Conservation (phyloP, 2,888 invertebrate species). For the Epinotia bilunana region DNA sequence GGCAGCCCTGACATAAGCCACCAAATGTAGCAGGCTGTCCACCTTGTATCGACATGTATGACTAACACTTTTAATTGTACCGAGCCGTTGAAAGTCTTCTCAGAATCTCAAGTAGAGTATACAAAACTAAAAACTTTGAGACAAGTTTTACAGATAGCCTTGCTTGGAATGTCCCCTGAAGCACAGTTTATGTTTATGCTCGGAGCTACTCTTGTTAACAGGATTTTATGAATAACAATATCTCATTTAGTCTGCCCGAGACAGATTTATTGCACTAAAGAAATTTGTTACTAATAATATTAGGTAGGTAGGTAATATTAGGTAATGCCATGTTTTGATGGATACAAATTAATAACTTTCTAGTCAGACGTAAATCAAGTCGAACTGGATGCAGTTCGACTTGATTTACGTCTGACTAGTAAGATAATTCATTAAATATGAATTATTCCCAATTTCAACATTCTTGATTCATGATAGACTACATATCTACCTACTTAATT, state of each 20-base stretch:
- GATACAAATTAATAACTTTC: too few species aligned
- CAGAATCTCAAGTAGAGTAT: conserved; percentile 37
- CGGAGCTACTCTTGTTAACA: conserved; percentile 30
- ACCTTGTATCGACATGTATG: conserved; percentile 78
- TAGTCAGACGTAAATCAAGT: too few species aligned
- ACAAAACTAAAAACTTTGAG: conserved; percentile 46
- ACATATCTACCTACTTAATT: neutral
- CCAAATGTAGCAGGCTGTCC: conserved; percentile 80
- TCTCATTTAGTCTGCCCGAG: conserved; percentile 27
- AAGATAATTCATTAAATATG: conserved; percentile 3
- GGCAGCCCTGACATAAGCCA: conserved; percentile 80
- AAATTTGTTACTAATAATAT: conserved; percentile 26
- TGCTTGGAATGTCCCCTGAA: conserved; percentile 45
- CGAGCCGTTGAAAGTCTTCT: conserved; percentile 60
- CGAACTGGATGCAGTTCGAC: too few species aligned
- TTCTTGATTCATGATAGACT: neutral
- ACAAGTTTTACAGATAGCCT: conserved; percentile 51
- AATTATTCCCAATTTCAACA: neutral
- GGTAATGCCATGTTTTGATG: neutral
- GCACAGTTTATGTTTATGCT: conserved; percentile 11
- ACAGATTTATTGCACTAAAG: conserved; percentile 40
- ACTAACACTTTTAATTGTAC: conserved; percentile 58
- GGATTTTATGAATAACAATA: conserved; percentile 38
- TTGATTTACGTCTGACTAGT: conserved; percentile 32
- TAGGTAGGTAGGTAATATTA: too few species aligned